phyloP scores from a whole-genome alignment of 37 sponge, comb jelly and placozoan genomes.

The Halichondria panicea region DNA sequence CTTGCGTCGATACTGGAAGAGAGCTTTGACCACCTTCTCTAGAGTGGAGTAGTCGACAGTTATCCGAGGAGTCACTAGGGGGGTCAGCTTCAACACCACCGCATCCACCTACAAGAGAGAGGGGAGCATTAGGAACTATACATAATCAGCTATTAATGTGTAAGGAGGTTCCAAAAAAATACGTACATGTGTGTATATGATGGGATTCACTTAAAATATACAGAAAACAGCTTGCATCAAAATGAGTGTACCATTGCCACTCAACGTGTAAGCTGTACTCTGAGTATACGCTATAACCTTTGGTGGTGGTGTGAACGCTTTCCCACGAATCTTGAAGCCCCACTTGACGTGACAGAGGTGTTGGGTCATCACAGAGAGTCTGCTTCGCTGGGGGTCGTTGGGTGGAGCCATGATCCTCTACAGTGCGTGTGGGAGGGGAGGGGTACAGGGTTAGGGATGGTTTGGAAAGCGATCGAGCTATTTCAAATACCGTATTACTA shows the following conservation, averaged over 20 bases:
- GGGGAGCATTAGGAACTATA: no score
- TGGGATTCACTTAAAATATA: not conserved
- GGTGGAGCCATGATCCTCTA: constrained; percentile 77
- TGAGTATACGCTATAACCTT: constrained; percentile 46
- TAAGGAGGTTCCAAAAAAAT: no score
- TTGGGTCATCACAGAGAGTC: constrained; percentile 85
- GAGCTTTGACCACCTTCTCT: constrained; percentile 69
- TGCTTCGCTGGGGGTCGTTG: constrained; percentile 55
- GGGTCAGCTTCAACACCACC: constrained; percentile 72
- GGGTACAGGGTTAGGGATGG: no score
- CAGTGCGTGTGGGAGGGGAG: no score
- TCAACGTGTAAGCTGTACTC: not conserved
- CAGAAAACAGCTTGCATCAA: not conserved
- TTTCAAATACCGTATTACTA: no score
- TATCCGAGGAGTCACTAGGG: constrained; percentile 57
- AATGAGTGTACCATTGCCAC: not conserved
- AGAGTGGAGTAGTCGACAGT: constrained; percentile 47
- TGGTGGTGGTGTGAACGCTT: constrained; percentile 75
- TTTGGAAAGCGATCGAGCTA: no score
- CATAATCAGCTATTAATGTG: no score
- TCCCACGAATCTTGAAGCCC: constrained; percentile 57
- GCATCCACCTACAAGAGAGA: constrained; percentile 68
- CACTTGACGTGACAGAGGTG: constrained; percentile 59
- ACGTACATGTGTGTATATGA: not conserved
- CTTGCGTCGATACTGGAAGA: constrained; percentile 78